Percentiles rank a stretch among this genome's conserved stretches.
These are phyloP conservation scores for Gastrophysa polygoni DNA, from an alignment of 2,888 invertebrate genomes.

Conservation along the genomic window DNA sequence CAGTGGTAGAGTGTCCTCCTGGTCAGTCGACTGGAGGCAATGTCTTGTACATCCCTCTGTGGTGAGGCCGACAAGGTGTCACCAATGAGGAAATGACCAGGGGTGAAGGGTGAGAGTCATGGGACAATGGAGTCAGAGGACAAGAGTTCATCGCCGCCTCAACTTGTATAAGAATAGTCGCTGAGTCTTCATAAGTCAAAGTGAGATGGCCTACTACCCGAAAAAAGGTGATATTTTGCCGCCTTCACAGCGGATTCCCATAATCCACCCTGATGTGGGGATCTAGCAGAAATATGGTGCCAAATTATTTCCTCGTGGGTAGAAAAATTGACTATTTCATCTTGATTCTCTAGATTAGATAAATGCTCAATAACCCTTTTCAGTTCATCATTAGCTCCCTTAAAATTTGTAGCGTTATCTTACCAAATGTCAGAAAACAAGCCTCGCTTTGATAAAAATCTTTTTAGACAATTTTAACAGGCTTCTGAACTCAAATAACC, in stretches of 20 bases:
- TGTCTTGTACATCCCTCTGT: not conserved
- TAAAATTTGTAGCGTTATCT: conserved; percentile 50
- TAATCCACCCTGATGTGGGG: conserved; percentile 23
- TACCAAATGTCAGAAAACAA: conserved; percentile 40
- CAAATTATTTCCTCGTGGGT: conserved; percentile 14
- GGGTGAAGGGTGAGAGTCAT: conserved; percentile 1
- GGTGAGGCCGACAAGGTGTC: not conserved
- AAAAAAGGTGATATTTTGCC: conserved; percentile 11
- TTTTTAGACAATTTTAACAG: conserved; percentile 43
- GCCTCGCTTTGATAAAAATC: conserved; percentile 46
- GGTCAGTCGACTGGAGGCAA: not conserved
- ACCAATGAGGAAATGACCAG: conserved; percentile 16
- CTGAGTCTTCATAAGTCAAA: conserved; percentile 14
- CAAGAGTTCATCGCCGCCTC: conserved; percentile 10
- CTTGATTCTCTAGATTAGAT: not conserved
- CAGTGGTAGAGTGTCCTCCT: not conserved
- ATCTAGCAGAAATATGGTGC: conserved; percentile 23
- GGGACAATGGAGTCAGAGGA: conserved; percentile 5
- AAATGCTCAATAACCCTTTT: not conserved
- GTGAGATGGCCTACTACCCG: conserved; percentile 10
- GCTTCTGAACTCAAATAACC: conserved; percentile 41
- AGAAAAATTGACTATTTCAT: not conserved
- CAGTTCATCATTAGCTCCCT: conserved; percentile 40
- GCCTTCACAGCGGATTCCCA: conserved; percentile 23
- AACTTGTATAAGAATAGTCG: conserved; percentile 11